Evolutionary conservation across 1,140 invertebrate genomes (phyloP).

Genomic region (Spodoptera litura): DNA sequence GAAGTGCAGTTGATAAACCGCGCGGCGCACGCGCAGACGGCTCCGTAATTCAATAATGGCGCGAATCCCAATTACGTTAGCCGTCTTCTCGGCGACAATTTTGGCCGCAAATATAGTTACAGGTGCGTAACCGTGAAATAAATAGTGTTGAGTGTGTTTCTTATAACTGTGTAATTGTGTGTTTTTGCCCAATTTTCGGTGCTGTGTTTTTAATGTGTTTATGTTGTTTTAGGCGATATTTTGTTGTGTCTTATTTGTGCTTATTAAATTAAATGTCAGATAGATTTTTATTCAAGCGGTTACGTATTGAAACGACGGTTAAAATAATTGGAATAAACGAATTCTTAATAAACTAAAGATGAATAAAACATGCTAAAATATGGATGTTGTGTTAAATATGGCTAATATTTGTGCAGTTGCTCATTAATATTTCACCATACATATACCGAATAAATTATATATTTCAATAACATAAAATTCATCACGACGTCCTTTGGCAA

Average conservation of each 20-base stretch:
- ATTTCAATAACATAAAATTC: too few species aligned
- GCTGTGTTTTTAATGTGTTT: not conserved
- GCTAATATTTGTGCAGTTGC: too few species aligned
- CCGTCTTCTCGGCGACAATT: slow-evolving; percentile 13
- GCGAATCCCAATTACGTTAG: slow-evolving; percentile 34
- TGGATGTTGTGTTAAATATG: too few species aligned
- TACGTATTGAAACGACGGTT: too few species aligned
- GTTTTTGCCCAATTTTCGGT: too few species aligned
- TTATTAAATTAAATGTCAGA: not conserved
- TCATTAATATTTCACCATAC: too few species aligned
- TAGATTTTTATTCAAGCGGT: not conserved
- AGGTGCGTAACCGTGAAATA: slow-evolving; percentile 44
- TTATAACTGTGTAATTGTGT: not conserved
- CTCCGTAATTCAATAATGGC: slow-evolving; percentile 45
- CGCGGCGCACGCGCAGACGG: slow-evolving; percentile 33
- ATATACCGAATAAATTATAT: too few species aligned
- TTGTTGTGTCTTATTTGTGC: not conserved
- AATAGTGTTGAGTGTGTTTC: slow-evolving; percentile 9
- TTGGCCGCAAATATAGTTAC: slow-evolving; percentile 21
- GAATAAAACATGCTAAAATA: too few species aligned
- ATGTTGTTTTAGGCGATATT: not conserved
- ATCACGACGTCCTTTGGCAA: too few species aligned
- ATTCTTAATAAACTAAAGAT: too few species aligned
- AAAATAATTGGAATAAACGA: too few species aligned
- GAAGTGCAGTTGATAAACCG: slow-evolving; percentile 51